These are phyloP conservation scores for Bufo bufo DNA, from an alignment of 2,113 vertebrate genomes.

Conservation along the genomic window DNA sequence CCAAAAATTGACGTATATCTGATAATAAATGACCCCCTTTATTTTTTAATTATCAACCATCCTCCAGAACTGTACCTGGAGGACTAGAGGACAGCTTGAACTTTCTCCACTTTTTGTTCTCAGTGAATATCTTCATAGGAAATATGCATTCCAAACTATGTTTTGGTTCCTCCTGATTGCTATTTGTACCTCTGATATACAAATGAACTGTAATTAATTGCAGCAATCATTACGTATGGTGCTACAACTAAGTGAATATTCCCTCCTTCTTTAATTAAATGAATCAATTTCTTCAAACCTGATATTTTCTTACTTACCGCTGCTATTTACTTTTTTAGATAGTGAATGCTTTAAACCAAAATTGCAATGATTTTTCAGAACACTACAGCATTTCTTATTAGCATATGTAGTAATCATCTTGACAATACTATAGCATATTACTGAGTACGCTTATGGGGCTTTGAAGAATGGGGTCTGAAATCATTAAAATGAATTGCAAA, in stretches of 20 bases:
- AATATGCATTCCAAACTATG: not conserved
- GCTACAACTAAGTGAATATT: not conserved
- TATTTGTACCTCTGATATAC: not conserved
- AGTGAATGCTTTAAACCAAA: conserved; percentile 24
- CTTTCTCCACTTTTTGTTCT: not conserved
- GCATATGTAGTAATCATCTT: conserved; percentile 41
- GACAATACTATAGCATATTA: conserved; percentile 24
- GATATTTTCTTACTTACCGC: conserved; percentile 11
- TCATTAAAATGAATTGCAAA: conserved; percentile 53
- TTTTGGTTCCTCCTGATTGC: not conserved
- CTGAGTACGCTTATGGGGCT: conserved; percentile 23
- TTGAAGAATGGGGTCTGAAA: conserved; percentile 37
- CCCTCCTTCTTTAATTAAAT: conserved; percentile 15
- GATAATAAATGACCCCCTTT: too few relatives aligned
- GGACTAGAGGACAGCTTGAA: not conserved
- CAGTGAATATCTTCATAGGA: not conserved
- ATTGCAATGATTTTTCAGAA: conserved; percentile 37
- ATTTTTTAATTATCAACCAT: not conserved
- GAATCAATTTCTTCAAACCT: not conserved
- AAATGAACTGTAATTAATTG: not conserved
- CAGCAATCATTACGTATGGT: not conserved
- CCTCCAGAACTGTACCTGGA: not conserved
- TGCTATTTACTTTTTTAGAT: conserved; percentile 45
- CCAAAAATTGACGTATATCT: too few relatives aligned
- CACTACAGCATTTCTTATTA: conserved; percentile 34